These are phyloP conservation scores for Phalera bucephala DNA, from an alignment of 2,888 invertebrate genomes.

Conservation along the genomic window DNA sequence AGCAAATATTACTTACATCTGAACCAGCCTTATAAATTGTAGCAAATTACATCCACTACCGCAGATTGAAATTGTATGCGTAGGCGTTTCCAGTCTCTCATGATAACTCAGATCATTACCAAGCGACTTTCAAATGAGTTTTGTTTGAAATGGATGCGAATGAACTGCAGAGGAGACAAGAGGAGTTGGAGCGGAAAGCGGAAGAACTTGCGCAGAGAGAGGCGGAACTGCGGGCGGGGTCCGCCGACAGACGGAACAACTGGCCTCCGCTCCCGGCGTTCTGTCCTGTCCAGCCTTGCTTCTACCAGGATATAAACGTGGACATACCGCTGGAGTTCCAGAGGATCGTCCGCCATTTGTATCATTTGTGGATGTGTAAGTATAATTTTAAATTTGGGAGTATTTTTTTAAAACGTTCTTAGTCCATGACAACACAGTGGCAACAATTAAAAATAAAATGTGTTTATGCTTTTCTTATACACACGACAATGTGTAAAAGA, in stretches of 20 bases:
- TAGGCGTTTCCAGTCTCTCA: background rate
- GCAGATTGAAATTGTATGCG: background rate
- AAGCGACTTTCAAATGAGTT: background rate
- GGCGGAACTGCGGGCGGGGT: constrained; percentile 89
- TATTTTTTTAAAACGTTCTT: no score
- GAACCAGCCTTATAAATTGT: no score
- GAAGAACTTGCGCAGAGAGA: constrained; percentile 94
- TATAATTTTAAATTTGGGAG: constrained; percentile 42
- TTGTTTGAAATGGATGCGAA: constrained; percentile 21
- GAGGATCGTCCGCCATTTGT: constrained; percentile 95
- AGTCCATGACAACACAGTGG: no score
- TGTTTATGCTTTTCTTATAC: no score
- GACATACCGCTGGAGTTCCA: constrained; percentile 99
- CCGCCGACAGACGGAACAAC: constrained; percentile 92
- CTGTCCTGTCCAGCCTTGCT: constrained; percentile 98
- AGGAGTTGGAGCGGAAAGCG: constrained; percentile 96
- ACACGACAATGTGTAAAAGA: no score
- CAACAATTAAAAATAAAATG: no score
- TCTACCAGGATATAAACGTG: constrained; percentile 99
- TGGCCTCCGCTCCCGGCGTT: constrained; percentile 98
- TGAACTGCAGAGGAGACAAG: constrained; percentile 88
- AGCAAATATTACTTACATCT: no score
- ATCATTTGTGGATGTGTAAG: constrained; percentile 99
- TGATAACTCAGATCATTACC: background rate
- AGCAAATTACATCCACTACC: background rate